Percentiles rank a stretch among this genome's conserved stretches.
These are phyloP conservation scores for Gavialis gangeticus DNA, from an alignment of 2,113 vertebrate genomes.

Conservation along the genomic window DNA sequence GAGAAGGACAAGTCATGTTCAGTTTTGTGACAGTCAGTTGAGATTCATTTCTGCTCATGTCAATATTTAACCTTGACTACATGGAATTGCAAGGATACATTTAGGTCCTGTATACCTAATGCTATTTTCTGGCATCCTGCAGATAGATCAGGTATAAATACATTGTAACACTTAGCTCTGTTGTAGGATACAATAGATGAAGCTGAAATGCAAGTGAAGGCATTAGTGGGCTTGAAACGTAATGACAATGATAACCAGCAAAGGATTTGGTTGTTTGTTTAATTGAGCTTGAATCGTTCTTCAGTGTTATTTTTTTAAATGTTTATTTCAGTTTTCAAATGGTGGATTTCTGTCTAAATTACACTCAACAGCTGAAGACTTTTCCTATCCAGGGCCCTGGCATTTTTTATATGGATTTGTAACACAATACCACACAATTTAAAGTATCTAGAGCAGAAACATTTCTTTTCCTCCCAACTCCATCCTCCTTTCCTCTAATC, in stretches of 20 bases:
- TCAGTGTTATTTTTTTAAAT: not conserved
- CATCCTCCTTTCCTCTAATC: not conserved
- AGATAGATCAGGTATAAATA: not conserved
- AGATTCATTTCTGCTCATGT: not conserved
- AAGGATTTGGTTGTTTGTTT: rapidly evolving
- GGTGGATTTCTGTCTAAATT: not conserved
- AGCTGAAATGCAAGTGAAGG: not conserved
- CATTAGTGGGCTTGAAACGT: rapidly evolving
- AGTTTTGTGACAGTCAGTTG: rapidly evolving
- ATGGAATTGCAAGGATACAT: not conserved
- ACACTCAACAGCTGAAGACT: not conserved
- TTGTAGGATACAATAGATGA: not conserved
- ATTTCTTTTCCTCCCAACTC: not conserved
- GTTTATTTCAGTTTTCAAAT: not conserved
- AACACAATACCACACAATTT: not conserved
- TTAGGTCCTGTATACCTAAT: not conserved
- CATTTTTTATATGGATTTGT: not conserved
- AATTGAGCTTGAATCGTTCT: not conserved
- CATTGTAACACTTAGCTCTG: not conserved
- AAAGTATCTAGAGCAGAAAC: not conserved
- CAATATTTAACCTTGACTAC: not conserved
- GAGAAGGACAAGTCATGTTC: not conserved
- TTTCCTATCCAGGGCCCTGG: not conserved
- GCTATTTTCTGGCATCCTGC: not conserved
- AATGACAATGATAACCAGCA: not conserved